Base-by-base conservation (phyloP, 2,113 vertebrate genomes). In the Lota lota region DNA sequence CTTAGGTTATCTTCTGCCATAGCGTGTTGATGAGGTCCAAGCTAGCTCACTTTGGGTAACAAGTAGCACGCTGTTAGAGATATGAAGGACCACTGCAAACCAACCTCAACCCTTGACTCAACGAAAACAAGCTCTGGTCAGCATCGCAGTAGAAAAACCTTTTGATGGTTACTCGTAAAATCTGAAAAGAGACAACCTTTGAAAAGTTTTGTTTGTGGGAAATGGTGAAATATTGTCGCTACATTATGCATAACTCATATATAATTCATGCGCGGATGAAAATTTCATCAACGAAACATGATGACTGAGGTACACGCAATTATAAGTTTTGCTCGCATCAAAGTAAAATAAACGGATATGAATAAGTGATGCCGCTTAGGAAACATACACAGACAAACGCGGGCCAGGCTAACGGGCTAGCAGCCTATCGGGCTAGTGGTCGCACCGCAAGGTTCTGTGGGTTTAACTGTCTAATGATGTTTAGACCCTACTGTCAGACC, bases 241-340 rank as follows among this genome's bases (percentile, higher is more conserved):
- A 68, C 78, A 90, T 88, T 88, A 88, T 91, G 86, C 84, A 90
- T 77, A 75, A 79, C 67, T 72, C 51, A 81, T 93, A 33, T 67
- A 92, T 92, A 87, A 92, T 93, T 91, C 72, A 93, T 88, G 14
- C 17, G 58, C 3, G 66, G 79, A 88, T 92, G 81, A 92, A 90
- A 88, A 56, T 90, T 92, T 90, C 75, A 92, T 91, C 85, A 91
- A 88, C 85, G 83, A 90, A 93, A 92, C 81, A 91, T 77, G 90
- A 89, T 83, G 85, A 83, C 83, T 84, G 88, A 91, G 91, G 89
- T 91, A 84, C 73, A 75, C 60, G 85, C 84, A 88, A 89, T 91
- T 91, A 90, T 77, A 73, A 83, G 86, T 83, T 86, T 87, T 84
- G 81, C 89, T 85, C 74, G 88, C 90, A 89, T 93, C 89, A 92